A percentile compares a stretch with the other conserved stretches of the same genome.
Conservation (phyloP, 1,140 invertebrate genomes). For the Eupristina koningsbergeri region DNA sequence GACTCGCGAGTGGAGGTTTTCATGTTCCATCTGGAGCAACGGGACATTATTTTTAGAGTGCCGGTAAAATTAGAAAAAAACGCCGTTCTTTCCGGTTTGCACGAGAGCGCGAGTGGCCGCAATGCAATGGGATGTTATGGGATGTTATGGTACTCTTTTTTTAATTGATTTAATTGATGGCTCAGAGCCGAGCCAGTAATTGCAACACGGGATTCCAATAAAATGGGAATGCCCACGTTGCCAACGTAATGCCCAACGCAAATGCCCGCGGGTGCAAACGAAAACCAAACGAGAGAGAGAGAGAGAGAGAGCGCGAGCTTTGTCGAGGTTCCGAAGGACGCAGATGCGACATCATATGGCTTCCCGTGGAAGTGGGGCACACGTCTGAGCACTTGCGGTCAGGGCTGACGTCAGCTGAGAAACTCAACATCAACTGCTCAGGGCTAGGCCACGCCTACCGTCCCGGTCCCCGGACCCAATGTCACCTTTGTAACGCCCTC, state of each 20-base stretch:
- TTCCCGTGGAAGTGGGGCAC: background rate
- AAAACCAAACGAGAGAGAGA: background rate
- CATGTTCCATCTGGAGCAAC: background rate
- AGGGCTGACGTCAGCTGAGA: background rate
- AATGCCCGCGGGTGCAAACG: background rate
- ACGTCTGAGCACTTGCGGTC: background rate
- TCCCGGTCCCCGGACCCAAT: background rate
- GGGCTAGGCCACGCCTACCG: background rate
- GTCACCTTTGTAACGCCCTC: background rate
- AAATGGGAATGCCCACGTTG: background rate
- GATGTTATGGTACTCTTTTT: too few species aligned
- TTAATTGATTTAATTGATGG: too few species aligned
- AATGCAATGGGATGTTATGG: too few species aligned
- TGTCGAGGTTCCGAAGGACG: background rate
- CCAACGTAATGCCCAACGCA: background rate
- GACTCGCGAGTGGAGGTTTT: background rate
- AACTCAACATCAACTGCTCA: background rate
- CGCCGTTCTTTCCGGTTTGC: background rate
- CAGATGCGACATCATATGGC: background rate
- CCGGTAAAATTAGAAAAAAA: conserved; percentile 10
- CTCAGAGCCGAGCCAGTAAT: background rate
- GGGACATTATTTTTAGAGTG: conserved; percentile 1
- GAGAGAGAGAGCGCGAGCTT: too few species aligned
- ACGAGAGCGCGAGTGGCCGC: too few species aligned
- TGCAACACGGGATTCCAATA: background rate